Percentiles rank a stretch among this genome's conserved stretches.
phyloP scores from a whole-genome alignment of 2,797 vertebrate genomes.

The Argya squamiceps region DNA sequence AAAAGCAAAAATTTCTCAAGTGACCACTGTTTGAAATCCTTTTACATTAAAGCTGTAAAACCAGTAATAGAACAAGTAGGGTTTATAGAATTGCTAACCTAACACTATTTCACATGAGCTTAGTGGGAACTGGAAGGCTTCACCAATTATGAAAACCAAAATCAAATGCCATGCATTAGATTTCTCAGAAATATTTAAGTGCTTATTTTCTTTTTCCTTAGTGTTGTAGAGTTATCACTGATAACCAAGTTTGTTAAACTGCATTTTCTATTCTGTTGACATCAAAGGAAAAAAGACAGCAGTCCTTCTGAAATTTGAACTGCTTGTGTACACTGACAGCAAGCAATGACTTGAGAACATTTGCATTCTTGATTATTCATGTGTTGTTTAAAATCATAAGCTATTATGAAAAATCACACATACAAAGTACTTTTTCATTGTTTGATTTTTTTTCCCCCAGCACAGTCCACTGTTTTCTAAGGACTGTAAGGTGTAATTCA shows the following conservation, averaged over 20 bases:
- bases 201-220: background rate
- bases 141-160: background rate
- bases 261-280: background rate
- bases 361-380: background rate
- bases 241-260: background rate
- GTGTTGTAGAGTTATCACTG: background rate
- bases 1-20: background rate
- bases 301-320: background rate
- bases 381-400: background rate
- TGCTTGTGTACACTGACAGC: background rate
- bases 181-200: background rate
- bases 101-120: background rate
- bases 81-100: background rate
- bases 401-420: background rate
- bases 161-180: background rate
- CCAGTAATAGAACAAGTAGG: background rate
- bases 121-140: background rate
- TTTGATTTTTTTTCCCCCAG: background rate
- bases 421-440: background rate
- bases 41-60: background rate
- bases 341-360: background rate
- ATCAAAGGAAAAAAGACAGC: background rate
- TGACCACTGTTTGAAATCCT: background rate
- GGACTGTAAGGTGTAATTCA: background rate
- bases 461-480: background rate